Evolutionary conservation across 1,140 invertebrate species (phyloP).

Genomic region (Oryctes rhinoceros): DNA sequence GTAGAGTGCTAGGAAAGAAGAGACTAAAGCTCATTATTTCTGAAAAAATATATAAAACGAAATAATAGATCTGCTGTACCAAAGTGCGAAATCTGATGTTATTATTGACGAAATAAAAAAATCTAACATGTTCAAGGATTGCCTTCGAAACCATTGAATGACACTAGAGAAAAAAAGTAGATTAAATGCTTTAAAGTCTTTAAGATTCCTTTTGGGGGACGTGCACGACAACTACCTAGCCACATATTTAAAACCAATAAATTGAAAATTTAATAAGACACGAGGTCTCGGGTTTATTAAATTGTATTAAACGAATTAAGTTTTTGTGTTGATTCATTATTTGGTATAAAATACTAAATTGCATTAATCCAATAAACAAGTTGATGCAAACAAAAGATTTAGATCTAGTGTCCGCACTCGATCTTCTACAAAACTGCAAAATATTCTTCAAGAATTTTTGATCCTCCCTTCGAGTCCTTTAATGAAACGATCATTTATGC

Average conservation of each 20-base stretch:
- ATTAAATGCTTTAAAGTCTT: slow-evolving; percentile 45
- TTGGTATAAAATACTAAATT: slow-evolving; percentile 45
- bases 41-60: slow-evolving; percentile 43
- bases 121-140: slow-evolving; percentile 40
- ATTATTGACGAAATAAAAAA: slow-evolving; percentile 41
- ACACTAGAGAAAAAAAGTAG: slow-evolving; percentile 48
- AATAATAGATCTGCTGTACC: slow-evolving; percentile 30
- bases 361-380: slow-evolving; percentile 46
- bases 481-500: slow-evolving; percentile 39
- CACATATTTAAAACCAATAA: slow-evolving; percentile 41
- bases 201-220: too few relatives aligned
- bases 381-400: slow-evolving; percentile 44
- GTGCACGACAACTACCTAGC: slow-evolving; percentile 43
- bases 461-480: slow-evolving; percentile 41
- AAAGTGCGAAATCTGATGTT: not conserved
- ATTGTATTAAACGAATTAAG: slow-evolving; percentile 45
- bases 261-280: slow-evolving; percentile 41
- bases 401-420: slow-evolving; percentile 40
- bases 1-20: slow-evolving; percentile 41
- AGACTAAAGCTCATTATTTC: slow-evolving; percentile 43
- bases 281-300: slow-evolving; percentile 43
- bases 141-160: slow-evolving; percentile 46
- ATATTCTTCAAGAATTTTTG: slow-evolving; percentile 44
- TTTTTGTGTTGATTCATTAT: slow-evolving; percentile 43
- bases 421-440: slow-evolving; percentile 46